A percentile compares a stretch with the other conserved stretches of the same genome.
Evolutionary conservation across 1,140 invertebrate genomes (phyloP).

Genomic region (Bombus sylvicola): DNA sequence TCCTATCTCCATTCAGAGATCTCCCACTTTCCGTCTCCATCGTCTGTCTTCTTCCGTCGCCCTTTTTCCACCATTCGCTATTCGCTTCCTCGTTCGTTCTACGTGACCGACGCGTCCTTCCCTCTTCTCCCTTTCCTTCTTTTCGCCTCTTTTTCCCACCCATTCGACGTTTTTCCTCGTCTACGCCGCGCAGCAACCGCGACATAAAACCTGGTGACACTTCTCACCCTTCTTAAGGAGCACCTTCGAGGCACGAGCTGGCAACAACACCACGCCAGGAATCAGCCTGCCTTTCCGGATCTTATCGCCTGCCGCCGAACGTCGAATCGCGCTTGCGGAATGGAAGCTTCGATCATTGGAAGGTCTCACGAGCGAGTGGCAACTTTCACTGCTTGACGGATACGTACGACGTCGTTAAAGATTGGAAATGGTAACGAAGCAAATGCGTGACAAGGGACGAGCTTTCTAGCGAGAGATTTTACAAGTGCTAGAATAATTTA

Average conservation of each 20-base stretch:
- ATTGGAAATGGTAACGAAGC: no score
- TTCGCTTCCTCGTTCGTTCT: constrained; percentile 23
- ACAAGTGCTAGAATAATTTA: no score
- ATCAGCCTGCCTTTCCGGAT: constrained; percentile 32
- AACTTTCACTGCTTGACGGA: background rate
- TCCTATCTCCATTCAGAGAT: constrained; percentile 81
- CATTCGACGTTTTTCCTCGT: constrained; percentile 20
- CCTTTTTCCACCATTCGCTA: background rate
- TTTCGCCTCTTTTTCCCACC: constrained; percentile 13
- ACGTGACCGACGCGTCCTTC: no score
- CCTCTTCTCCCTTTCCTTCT: background rate
- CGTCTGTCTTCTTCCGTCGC: constrained; percentile 39
- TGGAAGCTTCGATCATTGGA: constrained; percentile 5
- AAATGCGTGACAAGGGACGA: no score
- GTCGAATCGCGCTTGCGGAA: background rate
- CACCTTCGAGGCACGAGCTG: constrained; percentile 66
- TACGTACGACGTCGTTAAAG: background rate
- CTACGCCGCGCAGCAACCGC: constrained; percentile 32
- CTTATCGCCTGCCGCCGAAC: constrained; percentile 26
- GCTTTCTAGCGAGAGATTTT: no score
- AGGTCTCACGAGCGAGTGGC: background rate
- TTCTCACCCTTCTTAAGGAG: constrained; percentile 76
- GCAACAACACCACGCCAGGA: constrained; percentile 47
- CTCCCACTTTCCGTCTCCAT: constrained; percentile 54
- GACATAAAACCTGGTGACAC: constrained; percentile 74